These are phyloP conservation scores for Leptobrachium ailaonicum DNA, from an alignment of 2,113 vertebrate genomes.

Conservation along the genomic window DNA sequence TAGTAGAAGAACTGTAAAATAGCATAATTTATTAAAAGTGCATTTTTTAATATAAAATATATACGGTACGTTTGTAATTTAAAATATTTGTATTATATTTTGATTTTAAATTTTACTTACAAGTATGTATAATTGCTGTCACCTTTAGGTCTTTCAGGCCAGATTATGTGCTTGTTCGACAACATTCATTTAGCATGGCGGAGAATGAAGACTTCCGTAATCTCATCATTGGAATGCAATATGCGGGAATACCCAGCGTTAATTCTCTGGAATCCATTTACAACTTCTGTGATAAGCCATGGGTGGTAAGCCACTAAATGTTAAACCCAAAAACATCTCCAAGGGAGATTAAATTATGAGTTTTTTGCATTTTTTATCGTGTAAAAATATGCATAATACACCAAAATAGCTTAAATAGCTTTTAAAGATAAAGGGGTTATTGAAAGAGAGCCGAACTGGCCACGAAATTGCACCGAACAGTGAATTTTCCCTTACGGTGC, in stretches of 20 bases:
- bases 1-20: too few species aligned
- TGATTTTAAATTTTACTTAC: not conserved
- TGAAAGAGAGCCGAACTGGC: too few species aligned
- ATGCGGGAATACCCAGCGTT: conserved; percentile 86
- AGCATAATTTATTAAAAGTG: too few species aligned
- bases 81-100: not conserved
- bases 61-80: not conserved
- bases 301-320: conserved; percentile 82
- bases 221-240: conserved; percentile 93
- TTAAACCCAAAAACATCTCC: not conserved
- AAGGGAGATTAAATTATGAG: not conserved
- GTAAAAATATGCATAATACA: too few species aligned
- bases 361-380: too few species aligned
- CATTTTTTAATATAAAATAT: not conserved
- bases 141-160: conserved; percentile 86
- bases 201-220: conserved; percentile 96
- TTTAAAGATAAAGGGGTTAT: too few species aligned
- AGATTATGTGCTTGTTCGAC: conserved; percentile 92
- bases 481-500: too few species aligned
- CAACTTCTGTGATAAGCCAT: conserved; percentile 97
- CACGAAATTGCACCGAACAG: too few species aligned
- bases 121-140: not conserved
- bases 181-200: conserved; percentile 95
- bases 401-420: too few species aligned
- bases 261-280: conserved; percentile 95